Base-by-base conservation (phyloP, 2,888 invertebrate genomes). In the Macrosoma leucophasiata region DNA sequence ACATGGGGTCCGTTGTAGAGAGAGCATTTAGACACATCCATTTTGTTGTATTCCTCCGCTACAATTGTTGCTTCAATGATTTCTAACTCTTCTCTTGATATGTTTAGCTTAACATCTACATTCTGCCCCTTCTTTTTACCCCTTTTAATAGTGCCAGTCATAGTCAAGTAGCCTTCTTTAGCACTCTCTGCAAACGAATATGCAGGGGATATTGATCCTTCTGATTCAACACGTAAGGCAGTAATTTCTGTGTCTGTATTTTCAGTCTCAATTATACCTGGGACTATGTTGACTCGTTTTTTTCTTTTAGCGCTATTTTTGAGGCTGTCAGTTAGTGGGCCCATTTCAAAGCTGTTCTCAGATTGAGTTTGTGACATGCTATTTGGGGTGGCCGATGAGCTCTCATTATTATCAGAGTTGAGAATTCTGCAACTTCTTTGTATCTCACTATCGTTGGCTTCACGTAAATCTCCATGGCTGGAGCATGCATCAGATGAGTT, bases 141-240 rank as follows among this genome's bases (percentile, higher is more conserved):
- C 28, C 91, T 77, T 55, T 90, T 91, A 6, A 92, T 90, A 5
- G 91, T 91, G 4, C 91, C 91, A 1, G 89, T 89, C 88, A 89
- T 88, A 2, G 90, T 91, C 25, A 91, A 74, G 52, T 89, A 90
- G 12, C 86, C 84, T 44, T 89, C 88, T 52, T 76, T 81, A 2
- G 81, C 77, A 39, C 60, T 70, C 33, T 84, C 82, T 17, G 86
- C 79, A n/a, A 88, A 62, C 28, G 87, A 88, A 41, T 82, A 81
- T 46, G 88, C 87, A 25, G 86, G 75, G 2, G 88, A 82, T 42
- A 79, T 70, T 17, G 86, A 86, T 3, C 72, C 77, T 57, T 85
- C 86, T 2, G 86, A 86, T 36, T 73, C 78, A 29, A 75, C 45
- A 23, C 68, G 61, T 26, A 78, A 41, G 31, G 74, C 71, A 29